Percentiles rank a stretch among this genome's conserved stretches.
Conservation (phyloP, 2,888 invertebrate genomes). For the Brachyptera risi region DNA sequence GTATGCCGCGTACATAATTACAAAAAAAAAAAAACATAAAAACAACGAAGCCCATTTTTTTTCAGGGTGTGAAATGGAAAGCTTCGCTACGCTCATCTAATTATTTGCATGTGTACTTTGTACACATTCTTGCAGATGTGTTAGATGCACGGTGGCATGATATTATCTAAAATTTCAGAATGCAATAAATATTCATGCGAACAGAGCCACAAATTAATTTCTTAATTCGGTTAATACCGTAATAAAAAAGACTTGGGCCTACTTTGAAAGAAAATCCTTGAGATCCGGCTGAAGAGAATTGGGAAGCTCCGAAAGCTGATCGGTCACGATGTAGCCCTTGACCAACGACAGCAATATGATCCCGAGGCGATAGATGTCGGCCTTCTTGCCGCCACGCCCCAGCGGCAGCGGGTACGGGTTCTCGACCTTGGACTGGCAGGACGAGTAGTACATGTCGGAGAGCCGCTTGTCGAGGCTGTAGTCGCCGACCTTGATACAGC, state of each 20-base stretch:
- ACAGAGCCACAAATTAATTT: no score
- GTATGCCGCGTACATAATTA: no score
- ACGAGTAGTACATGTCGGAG: constrained; percentile 50
- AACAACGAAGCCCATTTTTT: no score
- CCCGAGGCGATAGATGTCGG: constrained; percentile 70
- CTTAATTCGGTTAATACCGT: no score
- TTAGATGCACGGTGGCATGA: no score
- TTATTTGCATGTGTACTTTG: no score
- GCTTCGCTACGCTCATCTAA: no score
- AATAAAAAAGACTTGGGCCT: constrained; percentile 38
- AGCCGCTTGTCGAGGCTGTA: constrained; percentile 67
- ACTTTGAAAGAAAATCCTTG: constrained; percentile 70
- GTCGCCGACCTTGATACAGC: constrained; percentile 58
- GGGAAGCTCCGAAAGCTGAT: constrained; percentile 55
- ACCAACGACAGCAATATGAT: constrained; percentile 63
- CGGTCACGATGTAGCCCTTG: constrained; percentile 50
- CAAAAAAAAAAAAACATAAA: no score
- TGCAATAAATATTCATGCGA: no score
- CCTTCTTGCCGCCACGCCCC: constrained; percentile 58
- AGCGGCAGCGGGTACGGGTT: constrained; percentile 42
- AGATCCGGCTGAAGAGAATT: constrained; percentile 55
- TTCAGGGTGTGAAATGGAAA: no score
- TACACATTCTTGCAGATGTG: no score
- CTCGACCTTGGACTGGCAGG: constrained; percentile 29
- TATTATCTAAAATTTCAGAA: no score